Evolutionary conservation across 2,797 vertebrate species (phyloP), one percentile per base, ranked within the genome.

Genomic region (Oreonectes daqikongensis): DNA sequence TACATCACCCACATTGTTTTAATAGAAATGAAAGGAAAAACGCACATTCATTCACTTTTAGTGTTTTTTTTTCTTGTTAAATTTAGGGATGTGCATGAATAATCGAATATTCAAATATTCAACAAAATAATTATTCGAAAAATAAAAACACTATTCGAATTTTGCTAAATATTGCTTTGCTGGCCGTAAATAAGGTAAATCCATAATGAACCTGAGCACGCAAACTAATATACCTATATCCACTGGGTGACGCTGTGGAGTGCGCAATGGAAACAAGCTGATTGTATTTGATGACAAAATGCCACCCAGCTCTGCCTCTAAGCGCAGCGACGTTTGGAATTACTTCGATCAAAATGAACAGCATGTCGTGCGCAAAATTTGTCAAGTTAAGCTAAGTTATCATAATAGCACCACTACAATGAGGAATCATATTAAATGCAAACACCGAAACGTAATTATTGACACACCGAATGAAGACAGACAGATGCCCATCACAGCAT

Each of bases 201-300:
- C 9, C 9, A 24, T 8, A 22, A 53, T n/a, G 22, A 53, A 53
- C 22, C 38, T 40, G 14, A 44, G 42, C 12, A 44, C 42, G 12
- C 14, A 44, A 44, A 44, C 42, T 17, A 44, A 14, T 1, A 44
- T 44, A 17, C 15, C 42, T 44, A 44, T 44, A 44, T 44, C 1
- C 42, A 44, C n/a, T 57, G 53, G 12, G 53, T 57, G 53, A 12
- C 3, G 12, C 22, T 55, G 52, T 55, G 20, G 52, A 55, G 22
- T 22, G 1, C 0, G 9, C 52, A 12, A 1, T 55, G 24, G 24
- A 55, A 55, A 55, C n/a, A n/a, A n/a, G n/a, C n/a, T n/a, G n/a
- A n/a, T n/a, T n/a, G n/a, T n/a, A n/a, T n/a, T n/a, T n/a, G 30
- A 61, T 35, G 59, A 61, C 42, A 44, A 44, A 44, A 61, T n/a